Percentiles rank a stretch among this genome's conserved stretches.
Evolutionary conservation across 2,888 invertebrate genomes (phyloP).

Genomic region (Cryptus viduatorius): DNA sequence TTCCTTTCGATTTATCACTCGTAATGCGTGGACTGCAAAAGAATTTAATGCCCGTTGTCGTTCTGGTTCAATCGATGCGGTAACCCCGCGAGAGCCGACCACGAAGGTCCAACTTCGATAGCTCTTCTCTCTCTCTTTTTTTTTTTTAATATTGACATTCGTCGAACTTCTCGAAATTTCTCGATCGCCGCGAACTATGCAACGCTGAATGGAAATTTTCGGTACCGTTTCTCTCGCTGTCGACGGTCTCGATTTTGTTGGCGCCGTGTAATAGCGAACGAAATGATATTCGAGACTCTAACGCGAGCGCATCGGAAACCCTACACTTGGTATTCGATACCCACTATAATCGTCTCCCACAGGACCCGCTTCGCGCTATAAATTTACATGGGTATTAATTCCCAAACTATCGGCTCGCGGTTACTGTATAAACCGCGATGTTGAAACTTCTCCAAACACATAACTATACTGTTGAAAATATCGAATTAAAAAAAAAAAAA

Average conservation of each 20-base stretch:
- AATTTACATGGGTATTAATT: slow-evolving; percentile 35
- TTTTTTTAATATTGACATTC: slow-evolving; percentile 53
- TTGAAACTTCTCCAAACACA: slow-evolving; percentile 10
- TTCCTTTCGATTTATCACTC: slow-evolving; percentile 56
- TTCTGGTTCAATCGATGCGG: slow-evolving; percentile 42
- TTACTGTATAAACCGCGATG: slow-evolving; percentile 6
- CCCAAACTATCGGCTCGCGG: neutral
- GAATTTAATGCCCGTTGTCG: slow-evolving; percentile 63
- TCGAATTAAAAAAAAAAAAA: slow-evolving; percentile 30
- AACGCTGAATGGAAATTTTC: slow-evolving; percentile 34
- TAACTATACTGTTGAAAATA: neutral
- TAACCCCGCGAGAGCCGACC: slow-evolving; percentile 12
- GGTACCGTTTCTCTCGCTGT: neutral
- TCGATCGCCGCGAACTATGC: slow-evolving; percentile 15
- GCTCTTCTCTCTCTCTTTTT: neutral
- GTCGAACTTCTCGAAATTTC: slow-evolving; percentile 60
- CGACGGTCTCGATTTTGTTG: slow-evolving; percentile 14
- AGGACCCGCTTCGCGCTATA: neutral
- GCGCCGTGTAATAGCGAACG: neutral
- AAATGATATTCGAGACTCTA: slow-evolving; percentile 11
- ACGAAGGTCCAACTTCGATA: slow-evolving; percentile 49
- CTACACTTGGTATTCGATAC: slow-evolving; percentile 21
- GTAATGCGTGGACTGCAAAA: slow-evolving; percentile 50
- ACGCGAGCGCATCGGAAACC: neutral
- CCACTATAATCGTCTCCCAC: slow-evolving; percentile 8